These are phyloP conservation scores for Pseudonaja textilis DNA, from an alignment of 2,113 vertebrate species.

Conservation along the genomic window DNA sequence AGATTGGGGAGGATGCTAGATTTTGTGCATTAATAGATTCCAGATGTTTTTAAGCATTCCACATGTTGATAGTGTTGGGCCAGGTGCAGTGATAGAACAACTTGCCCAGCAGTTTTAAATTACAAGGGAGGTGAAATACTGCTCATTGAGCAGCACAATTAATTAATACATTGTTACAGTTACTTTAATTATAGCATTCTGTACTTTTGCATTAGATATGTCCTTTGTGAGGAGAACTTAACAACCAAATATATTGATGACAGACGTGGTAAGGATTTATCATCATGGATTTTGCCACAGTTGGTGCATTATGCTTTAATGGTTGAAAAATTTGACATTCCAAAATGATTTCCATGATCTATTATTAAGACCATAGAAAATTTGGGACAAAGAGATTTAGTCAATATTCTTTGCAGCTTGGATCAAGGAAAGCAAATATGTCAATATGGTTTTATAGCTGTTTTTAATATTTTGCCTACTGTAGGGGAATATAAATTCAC, in stretches of 20 bases:
- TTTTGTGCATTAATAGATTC: neutral
- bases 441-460: slow-evolving; percentile 10
- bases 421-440: slow-evolving; percentile 20
- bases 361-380: slow-evolving; percentile 6
- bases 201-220: slow-evolving; percentile 17
- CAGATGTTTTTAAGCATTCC: slow-evolving; percentile 26
- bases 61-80: neutral
- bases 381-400: slow-evolving; percentile 13
- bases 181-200: slow-evolving; percentile 13
- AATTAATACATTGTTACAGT: neutral
- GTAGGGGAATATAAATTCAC: slow-evolving; percentile 5
- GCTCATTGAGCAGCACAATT: slow-evolving; percentile 23
- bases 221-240: slow-evolving; percentile 21
- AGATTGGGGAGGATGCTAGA: neutral
- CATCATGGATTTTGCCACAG: neutral
- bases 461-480: slow-evolving; percentile 13
- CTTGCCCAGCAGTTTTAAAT: slow-evolving; percentile 46
- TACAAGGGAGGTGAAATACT: slow-evolving; percentile 46
- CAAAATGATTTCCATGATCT: neutral
- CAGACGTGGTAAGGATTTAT: slow-evolving; percentile 8
- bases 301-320: slow-evolving; percentile 21
- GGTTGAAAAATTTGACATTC: neutral
- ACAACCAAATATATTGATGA: neutral
- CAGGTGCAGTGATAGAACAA: slow-evolving; percentile 1
- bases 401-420: slow-evolving; percentile 17